Evolutionary conservation across 1,140 invertebrate species (phyloP).

Genomic region (Diachasma alloeum): DNA sequence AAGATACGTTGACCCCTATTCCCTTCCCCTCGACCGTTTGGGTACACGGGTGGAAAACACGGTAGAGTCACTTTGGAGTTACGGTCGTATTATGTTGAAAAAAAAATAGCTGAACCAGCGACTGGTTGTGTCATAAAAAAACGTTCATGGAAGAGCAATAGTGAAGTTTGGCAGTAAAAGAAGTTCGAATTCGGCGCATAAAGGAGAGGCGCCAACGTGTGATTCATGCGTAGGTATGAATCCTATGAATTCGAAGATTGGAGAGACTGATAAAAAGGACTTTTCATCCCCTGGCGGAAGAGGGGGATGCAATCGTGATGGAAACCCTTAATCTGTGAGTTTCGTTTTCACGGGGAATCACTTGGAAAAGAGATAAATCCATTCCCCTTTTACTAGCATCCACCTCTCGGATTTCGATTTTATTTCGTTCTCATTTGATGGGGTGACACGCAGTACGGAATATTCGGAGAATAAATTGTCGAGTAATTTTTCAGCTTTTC

Average conservation of each 20-base stretch:
- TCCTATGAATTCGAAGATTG: constrained; percentile 19
- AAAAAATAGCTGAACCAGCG: neutral
- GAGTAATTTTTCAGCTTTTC: too few species aligned
- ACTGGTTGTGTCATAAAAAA: constrained; percentile 2
- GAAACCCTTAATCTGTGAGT: constrained; percentile 20
- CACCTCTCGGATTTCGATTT: neutral
- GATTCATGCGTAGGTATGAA: constrained; percentile 3
- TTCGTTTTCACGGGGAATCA: constrained; percentile 21
- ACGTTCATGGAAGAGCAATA: neutral
- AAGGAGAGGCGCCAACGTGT: neutral
- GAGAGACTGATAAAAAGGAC: constrained; percentile 18
- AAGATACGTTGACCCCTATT: neutral
- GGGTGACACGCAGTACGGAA: neutral
- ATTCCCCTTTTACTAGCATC: neutral
- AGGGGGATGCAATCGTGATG: constrained; percentile 20
- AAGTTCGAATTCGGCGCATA: neutral
- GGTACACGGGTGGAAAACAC: neutral
- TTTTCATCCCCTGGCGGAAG: neutral
- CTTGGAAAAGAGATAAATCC: constrained; percentile 21
- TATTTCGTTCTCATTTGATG: neutral
- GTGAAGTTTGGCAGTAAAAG: constrained; percentile 7
- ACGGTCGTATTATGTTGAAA: neutral
- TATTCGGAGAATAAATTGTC: too few species aligned
- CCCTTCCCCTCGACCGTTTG: neutral
- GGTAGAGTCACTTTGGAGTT: neutral